Conservation (phyloP, 2,888 invertebrate genomes). For the Drosophila kanekoi region DNA sequence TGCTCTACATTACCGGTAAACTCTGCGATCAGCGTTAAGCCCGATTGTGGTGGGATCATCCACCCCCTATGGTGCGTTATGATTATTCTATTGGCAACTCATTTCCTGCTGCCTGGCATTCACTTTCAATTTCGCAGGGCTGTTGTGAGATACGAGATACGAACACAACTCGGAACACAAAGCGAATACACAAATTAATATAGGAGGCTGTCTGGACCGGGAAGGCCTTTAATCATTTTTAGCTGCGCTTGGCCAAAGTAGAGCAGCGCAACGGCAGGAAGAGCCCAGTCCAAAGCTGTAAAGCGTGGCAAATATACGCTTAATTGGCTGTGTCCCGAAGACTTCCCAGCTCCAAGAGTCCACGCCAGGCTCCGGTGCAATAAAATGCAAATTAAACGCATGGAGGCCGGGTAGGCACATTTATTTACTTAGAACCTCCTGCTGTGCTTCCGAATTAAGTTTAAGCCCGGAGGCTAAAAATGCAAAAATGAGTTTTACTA, state of each 20-base stretch:
- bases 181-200: conserved; percentile 73
- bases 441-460: conserved; percentile 91
- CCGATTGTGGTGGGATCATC: conserved; percentile 12
- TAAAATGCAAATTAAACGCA: conserved; percentile 84
- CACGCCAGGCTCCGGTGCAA: conserved; percentile 58
- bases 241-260: conserved; percentile 65
- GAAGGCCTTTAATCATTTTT: conserved; percentile 76
- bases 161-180: conserved; percentile 30
- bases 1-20: conserved; percentile 15
- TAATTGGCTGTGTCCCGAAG: conserved; percentile 69
- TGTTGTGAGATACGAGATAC: conserved; percentile 10
- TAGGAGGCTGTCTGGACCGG: conserved; percentile 66
- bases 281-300: conserved; percentile 62
- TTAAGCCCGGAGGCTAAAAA: conserved; percentile 89
- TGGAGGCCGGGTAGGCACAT: conserved; percentile 78
- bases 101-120: conserved; percentile 73
- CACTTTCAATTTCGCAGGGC: conserved; percentile 76
- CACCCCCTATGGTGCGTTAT: conserved; percentile 76
- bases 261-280: conserved; percentile 54
- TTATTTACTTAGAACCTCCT: conserved; percentile 87
- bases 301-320: conserved; percentile 81
- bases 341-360: conserved; percentile 13
- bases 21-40: conserved; percentile 6
- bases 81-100: conserved; percentile 80
- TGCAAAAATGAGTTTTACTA: conserved; percentile 86